Percentiles rank a stretch among this genome's conserved stretches.
Evolutionary conservation across 2,797 vertebrate species (phyloP).

Genomic region (Chrysocyon brachyurus): DNA sequence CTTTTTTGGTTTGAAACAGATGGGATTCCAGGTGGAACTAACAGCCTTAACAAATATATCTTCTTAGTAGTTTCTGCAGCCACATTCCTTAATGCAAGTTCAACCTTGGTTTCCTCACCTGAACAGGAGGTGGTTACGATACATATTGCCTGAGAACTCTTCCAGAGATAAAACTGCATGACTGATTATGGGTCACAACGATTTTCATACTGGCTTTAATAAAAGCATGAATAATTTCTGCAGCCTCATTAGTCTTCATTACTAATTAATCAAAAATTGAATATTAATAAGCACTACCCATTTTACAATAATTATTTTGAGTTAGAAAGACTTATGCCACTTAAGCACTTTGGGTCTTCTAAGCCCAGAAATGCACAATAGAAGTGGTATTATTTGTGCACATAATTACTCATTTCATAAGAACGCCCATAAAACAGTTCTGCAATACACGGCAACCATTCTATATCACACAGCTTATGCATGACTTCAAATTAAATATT

Average conservation of each 20-base stretch:
- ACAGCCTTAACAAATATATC: background rate
- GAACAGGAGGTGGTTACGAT: background rate
- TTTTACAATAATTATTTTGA: constrained; percentile 15
- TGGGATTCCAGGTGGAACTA: background rate
- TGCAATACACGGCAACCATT: background rate
- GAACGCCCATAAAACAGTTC: background rate
- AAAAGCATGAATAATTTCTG: background rate
- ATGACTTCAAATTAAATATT: constrained; percentile 38
- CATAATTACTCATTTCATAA: constrained; percentile 25
- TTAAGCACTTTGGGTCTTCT: background rate
- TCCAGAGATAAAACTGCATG: background rate
- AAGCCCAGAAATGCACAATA: background rate
- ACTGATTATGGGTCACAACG: background rate
- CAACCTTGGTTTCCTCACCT: background rate
- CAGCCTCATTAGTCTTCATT: background rate
- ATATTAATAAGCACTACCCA: background rate
- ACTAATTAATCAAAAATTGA: constrained; percentile 35
- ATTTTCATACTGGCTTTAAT: background rate
- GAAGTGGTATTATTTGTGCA: background rate
- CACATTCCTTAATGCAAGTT: background rate
- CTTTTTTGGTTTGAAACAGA: background rate
- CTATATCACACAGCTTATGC: background rate
- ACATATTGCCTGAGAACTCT: background rate
- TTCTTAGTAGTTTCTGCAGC: background rate
- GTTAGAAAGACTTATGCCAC: background rate